Evolutionary conservation across 2,888 invertebrate species (phyloP).

Genomic region (Philhelius pedissequus): DNA sequence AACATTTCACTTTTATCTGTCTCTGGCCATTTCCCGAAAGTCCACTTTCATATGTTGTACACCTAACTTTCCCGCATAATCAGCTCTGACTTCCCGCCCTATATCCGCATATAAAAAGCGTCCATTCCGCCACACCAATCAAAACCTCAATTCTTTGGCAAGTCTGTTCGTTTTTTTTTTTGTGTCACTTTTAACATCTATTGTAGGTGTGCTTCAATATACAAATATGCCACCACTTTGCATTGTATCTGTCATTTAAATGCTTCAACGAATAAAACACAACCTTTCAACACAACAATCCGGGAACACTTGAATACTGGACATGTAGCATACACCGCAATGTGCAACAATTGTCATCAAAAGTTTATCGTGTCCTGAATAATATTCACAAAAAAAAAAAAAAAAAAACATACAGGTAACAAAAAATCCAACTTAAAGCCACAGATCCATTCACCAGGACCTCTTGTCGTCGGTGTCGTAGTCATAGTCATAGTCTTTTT

Average conservation of each 20-base stretch:
- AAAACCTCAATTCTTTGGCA: conserved; percentile 37
- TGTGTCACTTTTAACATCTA: conserved; percentile 22
- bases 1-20: conserved; percentile 3
- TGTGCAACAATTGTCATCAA: conserved; percentile 65
- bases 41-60: neutral
- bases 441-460: conserved; percentile 55
- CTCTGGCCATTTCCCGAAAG: neutral
- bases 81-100: neutral
- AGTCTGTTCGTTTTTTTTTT: neutral
- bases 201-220: conserved; percentile 64
- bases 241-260: conserved; percentile 66
- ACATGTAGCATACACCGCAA: neutral
- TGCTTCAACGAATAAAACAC: conserved; percentile 56
- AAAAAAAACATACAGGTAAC: neutral
- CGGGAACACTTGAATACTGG: conserved; percentile 25
- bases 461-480: conserved; percentile 25
- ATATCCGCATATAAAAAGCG: neutral
- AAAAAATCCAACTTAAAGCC: conserved; percentile 22
- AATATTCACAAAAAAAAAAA: neutral
- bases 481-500: neutral
- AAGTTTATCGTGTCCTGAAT: conserved; percentile 55
- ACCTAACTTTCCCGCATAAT: neutral
- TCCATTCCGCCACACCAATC: conserved; percentile 5
- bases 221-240: conserved; percentile 65
- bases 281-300: conserved; percentile 49